phyloP scores from a whole-genome alignment of 2,797 vertebrate species.

The Rhinophrynus dorsalis region DNA sequence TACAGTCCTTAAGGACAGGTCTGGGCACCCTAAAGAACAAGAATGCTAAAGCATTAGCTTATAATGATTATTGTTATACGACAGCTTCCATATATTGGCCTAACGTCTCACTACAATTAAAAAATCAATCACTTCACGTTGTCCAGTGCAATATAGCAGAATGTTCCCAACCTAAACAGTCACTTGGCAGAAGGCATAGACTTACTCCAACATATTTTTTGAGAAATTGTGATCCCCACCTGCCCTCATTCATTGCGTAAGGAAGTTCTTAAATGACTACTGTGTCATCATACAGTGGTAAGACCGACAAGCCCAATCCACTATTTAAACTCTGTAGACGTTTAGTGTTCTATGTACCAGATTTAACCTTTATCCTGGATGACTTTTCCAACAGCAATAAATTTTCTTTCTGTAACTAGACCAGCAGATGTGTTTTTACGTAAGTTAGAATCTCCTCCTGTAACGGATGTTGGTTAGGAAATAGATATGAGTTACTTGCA shows the following conservation, averaged over 20 bases:
- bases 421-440: no score
- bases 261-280: conserved; percentile 18
- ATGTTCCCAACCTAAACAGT: not conserved
- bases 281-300: not conserved
- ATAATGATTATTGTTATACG: no score
- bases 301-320: not conserved
- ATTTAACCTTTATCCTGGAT: conserved; percentile 11
- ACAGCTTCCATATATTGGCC: no score
- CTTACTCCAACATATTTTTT: not conserved
- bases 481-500: no score
- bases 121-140: no score
- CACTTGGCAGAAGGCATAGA: not conserved
- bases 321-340: not conserved
- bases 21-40: no score
- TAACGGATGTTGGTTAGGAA: no score
- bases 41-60: no score
- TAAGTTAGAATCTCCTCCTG: no score
- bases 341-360: not conserved
- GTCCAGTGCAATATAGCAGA: no score
- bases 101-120: no score
- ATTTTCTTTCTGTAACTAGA: not conserved
- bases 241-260: not conserved
- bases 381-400: conserved; percentile 3
- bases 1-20: no score
- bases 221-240: not conserved